Percentiles rank a stretch among this genome's conserved stretches.
Conservation (phyloP, 2,797 vertebrate genomes). For the Ceryle rudis region DNA sequence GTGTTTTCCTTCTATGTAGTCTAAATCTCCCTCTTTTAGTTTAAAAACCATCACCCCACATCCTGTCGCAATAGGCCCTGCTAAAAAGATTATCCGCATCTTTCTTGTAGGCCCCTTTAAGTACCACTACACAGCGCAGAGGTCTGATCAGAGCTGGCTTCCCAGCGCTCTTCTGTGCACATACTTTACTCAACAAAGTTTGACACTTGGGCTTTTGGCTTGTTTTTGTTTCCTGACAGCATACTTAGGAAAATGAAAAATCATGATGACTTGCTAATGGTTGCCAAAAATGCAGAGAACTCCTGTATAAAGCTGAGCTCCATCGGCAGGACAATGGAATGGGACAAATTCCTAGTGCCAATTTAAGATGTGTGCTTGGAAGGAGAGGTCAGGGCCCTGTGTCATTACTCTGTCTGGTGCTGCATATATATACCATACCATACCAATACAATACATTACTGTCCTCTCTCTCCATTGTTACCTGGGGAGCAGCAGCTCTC, state of each 20-base stretch:
- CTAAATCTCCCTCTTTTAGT: background rate
- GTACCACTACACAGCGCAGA: background rate
- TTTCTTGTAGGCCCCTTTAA: background rate
- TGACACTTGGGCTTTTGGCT: background rate
- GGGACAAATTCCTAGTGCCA: background rate
- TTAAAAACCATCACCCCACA: background rate
- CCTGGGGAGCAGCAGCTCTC: background rate
- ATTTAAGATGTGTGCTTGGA: conserved; percentile 9
- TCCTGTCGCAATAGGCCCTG: background rate
- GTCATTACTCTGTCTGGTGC: background rate
- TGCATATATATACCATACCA: background rate
- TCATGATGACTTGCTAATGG: background rate
- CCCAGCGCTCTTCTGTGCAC: rapidly evolving
- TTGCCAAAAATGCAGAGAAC: conserved; percentile 16
- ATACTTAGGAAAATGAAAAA: conserved; percentile 8
- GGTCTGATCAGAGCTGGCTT: background rate
- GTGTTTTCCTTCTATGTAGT: background rate
- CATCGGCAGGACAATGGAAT: background rate
- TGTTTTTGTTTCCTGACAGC: conserved; percentile 25
- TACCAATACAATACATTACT: background rate
- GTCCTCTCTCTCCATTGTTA: background rate
- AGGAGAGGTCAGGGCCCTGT: background rate
- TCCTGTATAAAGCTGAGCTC: background rate
- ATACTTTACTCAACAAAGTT: background rate
- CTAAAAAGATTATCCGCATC: background rate